Percentiles rank a stretch among this genome's conserved stretches.
These are phyloP conservation scores for Telmatochromis sp. DNA, from an alignment of 2,113 vertebrate genomes.

Conservation along the genomic window DNA sequence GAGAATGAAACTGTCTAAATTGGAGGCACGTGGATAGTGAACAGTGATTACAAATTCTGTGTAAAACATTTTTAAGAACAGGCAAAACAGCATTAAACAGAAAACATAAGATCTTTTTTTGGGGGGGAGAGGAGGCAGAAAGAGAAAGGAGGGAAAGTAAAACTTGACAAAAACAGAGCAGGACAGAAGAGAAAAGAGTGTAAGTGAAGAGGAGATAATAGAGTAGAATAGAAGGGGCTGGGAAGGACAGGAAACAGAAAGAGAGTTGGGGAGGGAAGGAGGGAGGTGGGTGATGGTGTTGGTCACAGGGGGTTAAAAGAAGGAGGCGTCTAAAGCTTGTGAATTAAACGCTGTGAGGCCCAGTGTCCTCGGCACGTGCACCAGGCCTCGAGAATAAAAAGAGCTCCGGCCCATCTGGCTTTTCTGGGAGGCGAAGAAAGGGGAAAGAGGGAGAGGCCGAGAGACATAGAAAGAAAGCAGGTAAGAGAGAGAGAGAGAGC, in stretches of 20 bases:
- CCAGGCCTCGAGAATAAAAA: slow-evolving; percentile 55
- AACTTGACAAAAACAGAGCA: not conserved
- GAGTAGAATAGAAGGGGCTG: slow-evolving; percentile 3
- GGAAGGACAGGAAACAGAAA: not conserved
- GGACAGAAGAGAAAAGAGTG: not conserved
- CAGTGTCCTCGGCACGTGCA: slow-evolving; percentile 72
- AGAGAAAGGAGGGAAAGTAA: accelerated
- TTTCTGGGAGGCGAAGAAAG: slow-evolving; percentile 5
- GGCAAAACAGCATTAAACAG: not conserved
- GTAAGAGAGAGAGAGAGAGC: not conserved
- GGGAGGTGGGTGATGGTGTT: not conserved
- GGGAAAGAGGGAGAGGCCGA: not conserved
- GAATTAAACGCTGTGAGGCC: slow-evolving; percentile 69
- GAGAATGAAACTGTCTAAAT: not conserved
- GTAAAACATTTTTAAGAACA: not conserved
- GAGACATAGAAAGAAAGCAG: not conserved
- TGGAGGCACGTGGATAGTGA: not conserved
- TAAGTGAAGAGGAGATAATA: slow-evolving; percentile 15
- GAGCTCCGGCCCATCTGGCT: slow-evolving; percentile 63
- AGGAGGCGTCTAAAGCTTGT: slow-evolving; percentile 53
- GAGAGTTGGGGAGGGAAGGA: not conserved
- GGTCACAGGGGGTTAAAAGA: slow-evolving; percentile 45
- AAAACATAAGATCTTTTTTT: accelerated
- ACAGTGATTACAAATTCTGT: not conserved
- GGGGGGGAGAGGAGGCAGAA: no score